A percentile compares a stretch with the other conserved stretches of the same genome.
Conservation (phyloP, 2,888 invertebrate genomes). For the Iselma pallidipennis region DNA sequence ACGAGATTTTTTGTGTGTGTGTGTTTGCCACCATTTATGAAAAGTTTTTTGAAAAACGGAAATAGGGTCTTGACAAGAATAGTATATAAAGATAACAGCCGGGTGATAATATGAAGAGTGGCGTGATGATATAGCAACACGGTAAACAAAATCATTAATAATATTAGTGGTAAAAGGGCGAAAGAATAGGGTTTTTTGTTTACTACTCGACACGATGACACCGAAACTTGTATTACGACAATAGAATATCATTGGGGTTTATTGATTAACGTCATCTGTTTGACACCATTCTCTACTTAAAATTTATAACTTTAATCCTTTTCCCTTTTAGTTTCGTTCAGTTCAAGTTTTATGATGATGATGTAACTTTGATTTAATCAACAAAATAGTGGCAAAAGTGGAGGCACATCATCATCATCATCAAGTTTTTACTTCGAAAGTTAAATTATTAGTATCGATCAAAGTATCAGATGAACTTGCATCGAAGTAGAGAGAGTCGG, state of each 20-base stretch:
- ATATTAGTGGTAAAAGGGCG: background rate
- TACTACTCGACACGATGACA: background rate
- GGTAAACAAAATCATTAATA: slow-evolving; percentile 1
- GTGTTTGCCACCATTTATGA: too few species aligned
- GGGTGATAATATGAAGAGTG: background rate
- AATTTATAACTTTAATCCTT: background rate
- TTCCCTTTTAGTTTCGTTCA: too few species aligned
- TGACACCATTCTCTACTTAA: too few species aligned
- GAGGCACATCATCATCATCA: too few species aligned
- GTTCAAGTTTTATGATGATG: too few species aligned
- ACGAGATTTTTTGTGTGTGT: slow-evolving; percentile 43
- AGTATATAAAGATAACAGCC: background rate
- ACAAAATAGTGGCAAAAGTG: background rate
- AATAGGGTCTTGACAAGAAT: background rate
- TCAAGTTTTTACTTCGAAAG: background rate
- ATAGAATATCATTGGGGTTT: background rate
- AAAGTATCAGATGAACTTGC: background rate
- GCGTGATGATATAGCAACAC: background rate
- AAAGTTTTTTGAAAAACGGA: background rate
- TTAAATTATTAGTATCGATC: background rate
- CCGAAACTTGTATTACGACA: background rate
- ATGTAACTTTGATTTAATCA: background rate
- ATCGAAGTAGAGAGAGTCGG: background rate
- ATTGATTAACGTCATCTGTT: background rate
- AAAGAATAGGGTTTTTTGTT: background rate